Evolutionary conservation across 2,888 invertebrate genomes (phyloP), one percentile per base, ranked within the genome.

Genomic region (Scaeva pyrastri): DNA sequence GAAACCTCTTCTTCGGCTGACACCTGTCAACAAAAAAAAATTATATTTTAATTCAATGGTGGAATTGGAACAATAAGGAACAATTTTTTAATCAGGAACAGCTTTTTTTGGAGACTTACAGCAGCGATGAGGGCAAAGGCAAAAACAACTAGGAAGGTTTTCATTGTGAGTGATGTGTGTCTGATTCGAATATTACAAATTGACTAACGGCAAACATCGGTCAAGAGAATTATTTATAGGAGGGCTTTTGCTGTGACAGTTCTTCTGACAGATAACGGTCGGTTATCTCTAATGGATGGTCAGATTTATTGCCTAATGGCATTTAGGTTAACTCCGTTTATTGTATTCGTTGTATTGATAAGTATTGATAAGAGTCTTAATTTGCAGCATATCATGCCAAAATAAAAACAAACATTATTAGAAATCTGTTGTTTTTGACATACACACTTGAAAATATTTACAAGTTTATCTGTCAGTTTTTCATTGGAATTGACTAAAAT

Each of bases 1-100:
- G 90, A 87, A 6, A 52, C 86, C 91, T 90, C 91, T 36, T 90
- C 89, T 8, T 60, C 73, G 12, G 73, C 73, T 39, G 8, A 16
- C 26, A 52, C 62, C 48, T 73, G 3, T 2, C 16, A 12, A 50
- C 21, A 52, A 50, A 52, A n/a, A 45, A 0, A 23, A n/a, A 6
- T 16, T n/a, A 1, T 16, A 6, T 23, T 2, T 12, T 4, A 31
- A 48, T 12, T 31, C 1, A 14, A 66, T n/a, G n/a, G n/a, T n/a
- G n/a, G n/a, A n/a, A n/a, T n/a, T n/a, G n/a, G n/a, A n/a, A n/a
- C n/a, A n/a, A n/a, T n/a, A n/a, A n/a, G 12, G 21, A 4, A 5
- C 50, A 14, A 19, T 21, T 3, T 1, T n/a, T n/a, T n/a, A n/a
- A n/a, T n/a, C n/a, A n/a, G n/a, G n/a, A n/a, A n/a, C n/a, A n/a